Conservation (phyloP, 1,140 invertebrate genomes). For the Eubasilissa regina region DNA sequence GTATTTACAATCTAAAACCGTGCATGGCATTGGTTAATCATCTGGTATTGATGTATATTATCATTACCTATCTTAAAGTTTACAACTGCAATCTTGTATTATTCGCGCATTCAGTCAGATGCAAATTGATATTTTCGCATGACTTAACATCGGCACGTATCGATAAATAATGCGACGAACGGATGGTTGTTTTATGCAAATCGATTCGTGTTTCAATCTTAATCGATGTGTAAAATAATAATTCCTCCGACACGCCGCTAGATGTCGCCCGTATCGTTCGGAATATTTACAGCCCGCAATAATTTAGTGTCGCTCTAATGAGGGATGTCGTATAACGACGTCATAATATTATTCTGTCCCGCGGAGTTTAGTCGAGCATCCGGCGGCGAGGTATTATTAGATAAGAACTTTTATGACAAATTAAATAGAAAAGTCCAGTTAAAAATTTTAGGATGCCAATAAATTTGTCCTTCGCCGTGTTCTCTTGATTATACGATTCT, state of each 20-base stretch:
- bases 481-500: background rate
- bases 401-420: background rate
- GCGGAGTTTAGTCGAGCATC: constrained; percentile 8
- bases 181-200: constrained; percentile 15
- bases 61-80: too few relatives aligned
- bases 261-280: background rate
- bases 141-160: background rate
- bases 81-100: background rate
- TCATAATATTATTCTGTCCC: background rate
- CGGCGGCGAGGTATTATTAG: background rate
- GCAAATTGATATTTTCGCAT: background rate
- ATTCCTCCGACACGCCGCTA: background rate
- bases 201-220: constrained; percentile 19
- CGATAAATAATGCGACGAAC: constrained; percentile 14
- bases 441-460: background rate
- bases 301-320: constrained; percentile 19
- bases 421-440: background rate
- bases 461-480: background rate
- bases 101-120: background rate
- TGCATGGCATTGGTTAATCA: too few relatives aligned
- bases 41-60: too few relatives aligned
- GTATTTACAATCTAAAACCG: too few relatives aligned
- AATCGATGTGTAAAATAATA: background rate
- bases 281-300: constrained; percentile 1
- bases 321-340: constrained; percentile 23